phyloP scores from a whole-genome alignment of 1,140 invertebrate genomes.

The Macrobrachium rosenbergii region DNA sequence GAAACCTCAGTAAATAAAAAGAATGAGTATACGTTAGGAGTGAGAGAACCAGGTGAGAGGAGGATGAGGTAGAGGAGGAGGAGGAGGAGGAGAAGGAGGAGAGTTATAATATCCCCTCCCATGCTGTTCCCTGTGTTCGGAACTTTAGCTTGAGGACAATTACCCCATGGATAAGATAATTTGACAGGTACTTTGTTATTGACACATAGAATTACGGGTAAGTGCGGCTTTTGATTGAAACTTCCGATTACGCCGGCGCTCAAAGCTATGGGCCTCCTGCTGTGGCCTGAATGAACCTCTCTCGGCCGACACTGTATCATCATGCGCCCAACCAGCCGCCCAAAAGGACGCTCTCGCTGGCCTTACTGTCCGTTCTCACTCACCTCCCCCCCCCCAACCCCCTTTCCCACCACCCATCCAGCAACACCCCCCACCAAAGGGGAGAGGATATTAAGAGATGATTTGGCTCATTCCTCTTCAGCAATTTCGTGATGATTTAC shows the following conservation, averaged over 20 bases:
- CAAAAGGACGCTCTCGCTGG: not conserved
- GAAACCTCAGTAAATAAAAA: not conserved
- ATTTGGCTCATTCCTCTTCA: too few species aligned
- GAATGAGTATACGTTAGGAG: too few species aligned
- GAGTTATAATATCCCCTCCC: not conserved
- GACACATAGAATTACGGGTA: constrained; percentile 55
- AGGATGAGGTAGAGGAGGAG: not conserved
- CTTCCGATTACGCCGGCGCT: constrained; percentile 45
- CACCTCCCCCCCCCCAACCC: not conserved
- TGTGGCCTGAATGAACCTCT: constrained; percentile 28
- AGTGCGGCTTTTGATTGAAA: constrained; percentile 48
- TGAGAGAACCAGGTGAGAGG: not conserved
- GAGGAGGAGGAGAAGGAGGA: not conserved
- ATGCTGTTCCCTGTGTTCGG: not conserved
- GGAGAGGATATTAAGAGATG: not conserved
- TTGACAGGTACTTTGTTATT: constrained; percentile 57
- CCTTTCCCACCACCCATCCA: not conserved
- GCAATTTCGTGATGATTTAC: too few species aligned
- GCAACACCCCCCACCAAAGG: not conserved
- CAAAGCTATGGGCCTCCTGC: constrained; percentile 49
- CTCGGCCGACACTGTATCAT: constrained; percentile 38
- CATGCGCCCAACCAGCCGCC: constrained; percentile 1
- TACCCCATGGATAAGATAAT: constrained; percentile 47
- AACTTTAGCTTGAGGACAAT: constrained; percentile 32
- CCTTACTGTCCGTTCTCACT: not conserved